Percentiles rank a stretch among this genome's conserved stretches.
Evolutionary conservation across 2,113 vertebrate genomes (phyloP).

Genomic region (Leucosticte australis): DNA sequence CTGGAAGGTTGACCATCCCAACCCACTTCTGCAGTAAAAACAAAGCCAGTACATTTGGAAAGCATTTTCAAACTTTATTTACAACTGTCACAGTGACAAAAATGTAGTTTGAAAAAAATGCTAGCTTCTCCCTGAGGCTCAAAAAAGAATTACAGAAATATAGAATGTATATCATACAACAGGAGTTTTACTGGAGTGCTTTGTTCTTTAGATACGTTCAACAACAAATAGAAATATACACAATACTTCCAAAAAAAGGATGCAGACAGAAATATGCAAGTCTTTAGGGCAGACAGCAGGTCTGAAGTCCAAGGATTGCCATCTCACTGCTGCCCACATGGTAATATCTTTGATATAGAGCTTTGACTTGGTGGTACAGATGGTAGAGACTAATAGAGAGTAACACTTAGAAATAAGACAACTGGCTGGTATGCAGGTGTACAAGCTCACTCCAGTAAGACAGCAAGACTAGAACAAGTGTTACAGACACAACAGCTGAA

Average conservation of each 20-base stretch:
- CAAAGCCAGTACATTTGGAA: slow-evolving; percentile 70
- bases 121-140: slow-evolving; percentile 88
- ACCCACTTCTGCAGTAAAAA: background rate
- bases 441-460: slow-evolving; percentile 75
- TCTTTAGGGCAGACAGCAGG: slow-evolving; percentile 66
- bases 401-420: slow-evolving; percentile 62
- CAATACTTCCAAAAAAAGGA: slow-evolving; percentile 68
- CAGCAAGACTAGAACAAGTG: slow-evolving; percentile 69
- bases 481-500: slow-evolving; percentile 57
- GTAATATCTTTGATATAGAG: slow-evolving; percentile 59
- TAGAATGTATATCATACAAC: slow-evolving; percentile 82
- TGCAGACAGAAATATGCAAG: slow-evolving; percentile 60
- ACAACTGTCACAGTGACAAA: slow-evolving; percentile 89
- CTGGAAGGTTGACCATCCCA: background rate
- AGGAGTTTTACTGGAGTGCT: slow-evolving; percentile 79
- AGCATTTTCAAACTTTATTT: slow-evolving; percentile 89
- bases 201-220: slow-evolving; percentile 75
- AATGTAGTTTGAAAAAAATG: slow-evolving; percentile 82
- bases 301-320: slow-evolving; percentile 50
- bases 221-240: slow-evolving; percentile 80
- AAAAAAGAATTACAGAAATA: slow-evolving; percentile 85
- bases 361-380: slow-evolving; percentile 57
- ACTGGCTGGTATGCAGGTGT: slow-evolving; percentile 69
- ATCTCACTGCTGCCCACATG: slow-evolving; percentile 23
- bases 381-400: slow-evolving; percentile 48